Percentiles rank a stretch among this genome's conserved stretches.
Conservation (phyloP, 2,888 invertebrate species). For the Melinopterus prodromus region DNA sequence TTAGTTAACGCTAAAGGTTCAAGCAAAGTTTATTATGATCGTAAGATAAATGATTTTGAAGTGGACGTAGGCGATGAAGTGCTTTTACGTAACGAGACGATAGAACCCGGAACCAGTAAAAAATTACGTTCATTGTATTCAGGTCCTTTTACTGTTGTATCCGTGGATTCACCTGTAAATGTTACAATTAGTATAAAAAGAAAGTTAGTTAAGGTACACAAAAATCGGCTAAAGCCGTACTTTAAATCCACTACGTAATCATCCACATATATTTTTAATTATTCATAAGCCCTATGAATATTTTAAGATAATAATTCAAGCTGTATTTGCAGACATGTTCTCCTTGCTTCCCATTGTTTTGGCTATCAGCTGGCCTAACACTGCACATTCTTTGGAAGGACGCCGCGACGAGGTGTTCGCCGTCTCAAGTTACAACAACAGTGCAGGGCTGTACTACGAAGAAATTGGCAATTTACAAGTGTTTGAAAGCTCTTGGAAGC, state of each 20-base stretch:
- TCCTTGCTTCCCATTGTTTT: neutral
- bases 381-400: constrained; percentile 4
- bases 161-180: constrained; percentile 25
- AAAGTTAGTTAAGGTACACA: constrained; percentile 10
- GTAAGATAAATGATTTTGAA: neutral
- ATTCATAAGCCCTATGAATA: neutral
- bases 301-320: neutral
- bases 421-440: constrained; percentile 6
- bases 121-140: constrained; percentile 19
- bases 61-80: constrained; percentile 4
- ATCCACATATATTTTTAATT: neutral
- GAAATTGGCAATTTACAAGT: constrained; percentile 12
- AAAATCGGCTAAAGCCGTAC: constrained; percentile 7
- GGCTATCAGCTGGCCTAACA: neutral
- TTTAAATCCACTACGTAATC: neutral
- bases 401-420: neutral
- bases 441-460: constrained; percentile 8
- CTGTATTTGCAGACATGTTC: neutral
- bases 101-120: neutral
- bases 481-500: neutral
- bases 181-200: constrained; percentile 21
- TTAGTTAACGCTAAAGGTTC: constrained; percentile 38
- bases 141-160: constrained; percentile 25
- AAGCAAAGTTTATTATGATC: constrained; percentile 36
- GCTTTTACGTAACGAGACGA: constrained; percentile 22